Evolutionary conservation across 2,888 invertebrate genomes (phyloP), one percentile per base, ranked within the genome.

Genomic region (Gasteruption jaculator): DNA sequence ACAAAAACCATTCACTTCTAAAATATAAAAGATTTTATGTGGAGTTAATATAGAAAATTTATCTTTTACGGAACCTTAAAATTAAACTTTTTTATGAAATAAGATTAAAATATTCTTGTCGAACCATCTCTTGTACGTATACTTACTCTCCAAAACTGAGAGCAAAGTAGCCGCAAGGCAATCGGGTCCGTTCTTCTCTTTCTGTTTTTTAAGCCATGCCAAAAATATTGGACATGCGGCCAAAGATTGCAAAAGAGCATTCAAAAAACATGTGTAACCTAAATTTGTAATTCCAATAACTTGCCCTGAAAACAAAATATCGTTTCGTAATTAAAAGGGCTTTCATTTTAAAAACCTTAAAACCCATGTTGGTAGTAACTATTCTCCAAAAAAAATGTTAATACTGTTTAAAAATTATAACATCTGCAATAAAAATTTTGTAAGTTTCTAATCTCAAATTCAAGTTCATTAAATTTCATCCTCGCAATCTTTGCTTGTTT

Each of bases 211-310:
- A 20, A 94, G 73, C 94, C 94, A 95, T 10, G 80, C 78, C 43
- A 86, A 80, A 62, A 94, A 88, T 46, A 81, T 81, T 24, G 90
- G 86, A 68, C 91, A 91, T 3, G 92, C 86, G 16, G 93, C 90
- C 52, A 94, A 73, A 2, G 91, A 88, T 74, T 95, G 95, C 18
- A 95, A 75, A 32, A 94, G 74, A 0, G 93, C 88, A 73, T 95
- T 95, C 39, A 95, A 74, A 68, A 94, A 95, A 71, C 95, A 95
- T 1, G 93, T 92, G 54, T 89, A 85, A 27, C 94, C 94, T 49
- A 93, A 77, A 74, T 95, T 95, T 53, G 87, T 86, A 24, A 95
- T 76, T 6, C 94, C 95, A 18, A 86, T 82, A 38, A 90, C 79
- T 65, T 86, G 82, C 15, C 89, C 90, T 57, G 81, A 31, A 50